Evolutionary conservation across 2,888 invertebrate species (phyloP).

Genomic region (Abscondita cerata): DNA sequence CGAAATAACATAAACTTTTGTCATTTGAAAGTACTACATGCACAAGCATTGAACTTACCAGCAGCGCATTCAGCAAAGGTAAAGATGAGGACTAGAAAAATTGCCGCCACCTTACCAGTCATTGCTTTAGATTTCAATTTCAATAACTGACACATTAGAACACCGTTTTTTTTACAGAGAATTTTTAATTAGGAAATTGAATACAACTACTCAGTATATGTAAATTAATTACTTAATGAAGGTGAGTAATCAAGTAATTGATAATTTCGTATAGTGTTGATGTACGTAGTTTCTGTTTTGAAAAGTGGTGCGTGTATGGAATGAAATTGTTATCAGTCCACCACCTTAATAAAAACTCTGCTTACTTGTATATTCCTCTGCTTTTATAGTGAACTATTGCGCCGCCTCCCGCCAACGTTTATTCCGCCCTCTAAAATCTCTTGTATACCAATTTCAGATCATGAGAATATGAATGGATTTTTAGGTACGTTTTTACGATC

Average conservation of each 20-base stretch:
- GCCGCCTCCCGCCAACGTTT: slow-evolving; percentile 43
- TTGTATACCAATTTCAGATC: slow-evolving; percentile 30
- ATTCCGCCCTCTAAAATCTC: slow-evolving; percentile 36
- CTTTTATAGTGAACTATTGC: slow-evolving; percentile 40
- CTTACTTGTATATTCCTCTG: slow-evolving; percentile 33
- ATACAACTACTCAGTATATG: slow-evolving; percentile 3
- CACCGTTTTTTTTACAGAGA: slow-evolving; percentile 19
- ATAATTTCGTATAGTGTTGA: slow-evolving; percentile 12
- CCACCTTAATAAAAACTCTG: slow-evolving; percentile 38
- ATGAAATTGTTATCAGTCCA: slow-evolving; percentile 36
- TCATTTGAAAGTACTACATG: background rate
- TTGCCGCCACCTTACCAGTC: slow-evolving; percentile 50
- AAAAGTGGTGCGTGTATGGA: slow-evolving; percentile 10
- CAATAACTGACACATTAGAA: slow-evolving; percentile 34
- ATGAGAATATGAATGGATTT: slow-evolving; percentile 23
- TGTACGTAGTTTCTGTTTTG: slow-evolving; percentile 6
- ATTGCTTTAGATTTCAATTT: slow-evolving; percentile 31
- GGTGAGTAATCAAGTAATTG: slow-evolving; percentile 28
- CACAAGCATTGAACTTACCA: slow-evolving; percentile 58
- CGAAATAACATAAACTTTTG: background rate
- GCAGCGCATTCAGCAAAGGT: slow-evolving; percentile 67
- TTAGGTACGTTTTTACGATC: slow-evolving; percentile 25
- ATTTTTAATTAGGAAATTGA: slow-evolving; percentile 28
- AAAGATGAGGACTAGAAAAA: slow-evolving; percentile 62
- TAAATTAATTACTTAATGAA: slow-evolving; percentile 27